Percentiles rank a stretch among this genome's conserved stretches.
Conservation (phyloP, 2,797 vertebrate genomes). For the Garrulus glandarius region DNA sequence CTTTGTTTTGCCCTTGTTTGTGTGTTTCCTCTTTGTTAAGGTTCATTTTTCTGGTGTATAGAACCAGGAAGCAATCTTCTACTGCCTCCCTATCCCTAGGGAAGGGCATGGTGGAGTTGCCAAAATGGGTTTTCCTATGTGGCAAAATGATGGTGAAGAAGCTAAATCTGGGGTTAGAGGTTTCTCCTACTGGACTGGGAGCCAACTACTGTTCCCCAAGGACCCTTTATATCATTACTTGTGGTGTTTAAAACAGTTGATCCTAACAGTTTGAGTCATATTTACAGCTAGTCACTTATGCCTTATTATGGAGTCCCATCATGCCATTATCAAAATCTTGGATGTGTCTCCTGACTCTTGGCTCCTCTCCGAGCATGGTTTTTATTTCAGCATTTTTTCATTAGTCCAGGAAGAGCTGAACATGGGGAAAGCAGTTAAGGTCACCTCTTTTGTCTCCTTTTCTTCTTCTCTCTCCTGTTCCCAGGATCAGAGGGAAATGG, state of each 20-base stretch:
- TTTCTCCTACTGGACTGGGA: background rate
- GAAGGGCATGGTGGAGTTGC: background rate
- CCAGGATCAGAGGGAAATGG: background rate
- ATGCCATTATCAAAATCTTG: background rate
- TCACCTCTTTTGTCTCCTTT: background rate
- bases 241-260: background rate
- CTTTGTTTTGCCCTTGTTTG: background rate
- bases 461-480: background rate
- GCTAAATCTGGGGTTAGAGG: background rate
- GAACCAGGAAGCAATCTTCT: background rate
- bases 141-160: background rate
- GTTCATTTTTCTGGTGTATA: background rate
- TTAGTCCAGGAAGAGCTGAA: background rate
- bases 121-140: background rate
- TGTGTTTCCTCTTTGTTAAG: background rate
- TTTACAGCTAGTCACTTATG: background rate
- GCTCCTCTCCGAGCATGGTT: background rate
- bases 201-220: background rate
- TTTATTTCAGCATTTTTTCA: background rate
- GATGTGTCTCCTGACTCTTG: background rate
- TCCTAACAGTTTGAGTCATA: background rate
- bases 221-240: background rate
- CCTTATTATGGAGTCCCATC: background rate
- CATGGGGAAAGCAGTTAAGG: background rate
- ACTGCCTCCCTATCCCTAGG: background rate